Conservation (phyloP, 2,113 vertebrate genomes). For the Scartelaos histophorus region DNA sequence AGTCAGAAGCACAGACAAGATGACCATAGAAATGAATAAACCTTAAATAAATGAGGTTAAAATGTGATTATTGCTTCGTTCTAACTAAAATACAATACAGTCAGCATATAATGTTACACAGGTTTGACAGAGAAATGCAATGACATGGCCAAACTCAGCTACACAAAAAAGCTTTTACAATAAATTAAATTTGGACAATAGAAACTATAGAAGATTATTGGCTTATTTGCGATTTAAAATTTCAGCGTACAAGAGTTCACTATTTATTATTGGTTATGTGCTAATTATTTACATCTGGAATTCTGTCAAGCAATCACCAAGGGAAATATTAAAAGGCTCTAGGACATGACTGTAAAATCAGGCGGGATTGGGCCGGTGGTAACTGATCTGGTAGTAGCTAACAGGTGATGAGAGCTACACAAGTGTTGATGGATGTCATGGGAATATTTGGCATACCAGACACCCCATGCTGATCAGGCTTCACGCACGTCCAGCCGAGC, state of each 20-base stretch:
- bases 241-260: background rate
- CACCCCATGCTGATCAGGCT: constrained; percentile 50
- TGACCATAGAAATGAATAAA: too few relatives aligned
- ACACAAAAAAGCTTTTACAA: too few relatives aligned
- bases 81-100: too few relatives aligned
- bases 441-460: constrained; percentile 61
- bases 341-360: constrained; percentile 16
- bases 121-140: too few relatives aligned
- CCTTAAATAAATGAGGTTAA: too few relatives aligned
- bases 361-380: constrained; percentile 14
- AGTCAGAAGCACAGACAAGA: too few relatives aligned
- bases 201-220: too few relatives aligned
- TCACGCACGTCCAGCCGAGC: constrained; percentile 61
- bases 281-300: background rate
- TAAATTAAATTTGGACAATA: too few relatives aligned
- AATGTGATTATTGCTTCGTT: too few relatives aligned
- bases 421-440: constrained; percentile 60
- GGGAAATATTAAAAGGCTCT: constrained; percentile 16
- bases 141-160: too few relatives aligned
- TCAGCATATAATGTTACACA: too few relatives aligned
- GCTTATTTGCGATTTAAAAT: background rate
- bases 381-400: constrained; percentile 47
- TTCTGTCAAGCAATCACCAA: background rate
- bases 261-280: background rate
- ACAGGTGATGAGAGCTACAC: constrained; percentile 61